phyloP scores from a whole-genome alignment of 2,888 invertebrate genomes.

The Apamea crenata region DNA sequence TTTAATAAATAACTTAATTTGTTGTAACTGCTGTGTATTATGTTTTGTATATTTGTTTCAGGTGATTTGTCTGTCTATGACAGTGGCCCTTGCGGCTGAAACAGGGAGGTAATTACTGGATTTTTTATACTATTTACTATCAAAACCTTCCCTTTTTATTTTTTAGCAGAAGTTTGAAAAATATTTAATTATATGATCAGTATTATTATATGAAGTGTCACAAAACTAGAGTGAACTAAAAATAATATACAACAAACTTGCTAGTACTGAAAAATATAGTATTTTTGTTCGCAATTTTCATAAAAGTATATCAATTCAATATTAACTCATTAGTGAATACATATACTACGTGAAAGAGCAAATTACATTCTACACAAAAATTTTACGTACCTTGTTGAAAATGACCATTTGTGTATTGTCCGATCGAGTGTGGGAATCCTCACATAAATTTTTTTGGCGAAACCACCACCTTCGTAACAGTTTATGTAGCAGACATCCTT shows the following conservation, averaged over 20 bases:
- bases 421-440: not conserved
- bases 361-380: not conserved
- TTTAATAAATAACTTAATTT: constrained; percentile 29
- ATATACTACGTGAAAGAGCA: not conserved
- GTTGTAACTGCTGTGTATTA: constrained; percentile 11
- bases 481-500: not conserved
- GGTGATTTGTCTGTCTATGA: constrained; percentile 79
- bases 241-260: not conserved
- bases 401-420: not conserved
- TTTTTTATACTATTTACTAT: not conserved
- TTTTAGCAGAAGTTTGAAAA: not conserved
- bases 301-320: not conserved
- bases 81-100: constrained; percentile 82
- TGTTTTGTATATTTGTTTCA: constrained; percentile 71
- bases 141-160: not conserved
- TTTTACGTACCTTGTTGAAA: constrained; percentile 29
- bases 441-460: not conserved
- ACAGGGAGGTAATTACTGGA: constrained; percentile 64
- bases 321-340: not conserved
- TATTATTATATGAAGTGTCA: not conserved
- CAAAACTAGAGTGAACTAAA: not conserved
- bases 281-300: not conserved
- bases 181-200: too few species aligned
- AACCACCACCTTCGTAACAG: constrained; percentile 1
- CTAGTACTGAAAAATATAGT: not conserved